Evolutionary conservation across 2,888 invertebrate species (phyloP).

Genomic region (Globia sparganii): DNA sequence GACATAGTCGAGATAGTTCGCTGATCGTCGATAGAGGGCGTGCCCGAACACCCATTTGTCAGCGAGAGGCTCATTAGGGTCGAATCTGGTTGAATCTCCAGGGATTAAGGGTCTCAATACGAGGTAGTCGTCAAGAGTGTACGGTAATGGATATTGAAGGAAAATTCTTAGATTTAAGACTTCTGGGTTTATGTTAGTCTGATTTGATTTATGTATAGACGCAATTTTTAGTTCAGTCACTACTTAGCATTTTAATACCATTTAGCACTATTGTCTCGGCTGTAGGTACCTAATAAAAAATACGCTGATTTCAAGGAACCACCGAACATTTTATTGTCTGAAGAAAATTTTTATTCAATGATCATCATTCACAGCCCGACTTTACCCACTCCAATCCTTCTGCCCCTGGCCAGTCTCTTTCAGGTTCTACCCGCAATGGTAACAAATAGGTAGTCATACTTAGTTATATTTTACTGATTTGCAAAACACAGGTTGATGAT

Average conservation of each 20-base stretch:
- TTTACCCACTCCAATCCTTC: not conserved
- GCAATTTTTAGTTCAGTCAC: not conserved
- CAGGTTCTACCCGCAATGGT: too few relatives aligned
- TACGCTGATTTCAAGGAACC: not conserved
- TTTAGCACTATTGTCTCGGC: not conserved
- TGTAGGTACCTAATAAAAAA: not conserved
- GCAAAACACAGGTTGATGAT: not conserved
- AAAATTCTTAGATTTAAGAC: constrained; percentile 29
- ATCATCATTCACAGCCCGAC: not conserved
- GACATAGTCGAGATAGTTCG: constrained; percentile 80
- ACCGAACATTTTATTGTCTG: not conserved
- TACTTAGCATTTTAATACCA: too few relatives aligned
- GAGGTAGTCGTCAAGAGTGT: constrained; percentile 67
- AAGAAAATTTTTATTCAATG: not conserved
- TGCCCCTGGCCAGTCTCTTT: not conserved
- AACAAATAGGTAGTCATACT: not conserved
- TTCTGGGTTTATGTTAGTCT: not conserved
- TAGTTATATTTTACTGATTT: not conserved
- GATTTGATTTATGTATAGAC: not conserved
- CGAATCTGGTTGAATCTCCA: constrained; percentile 83
- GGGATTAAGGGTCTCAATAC: constrained; percentile 83
- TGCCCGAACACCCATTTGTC: constrained; percentile 84
- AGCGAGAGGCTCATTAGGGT: constrained; percentile 86
- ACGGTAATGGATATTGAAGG: constrained; percentile 58
- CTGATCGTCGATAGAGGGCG: constrained; percentile 88